Base-by-base conservation (phyloP, 2,888 invertebrate genomes). In the Yponomeuta cagnagella region DNA sequence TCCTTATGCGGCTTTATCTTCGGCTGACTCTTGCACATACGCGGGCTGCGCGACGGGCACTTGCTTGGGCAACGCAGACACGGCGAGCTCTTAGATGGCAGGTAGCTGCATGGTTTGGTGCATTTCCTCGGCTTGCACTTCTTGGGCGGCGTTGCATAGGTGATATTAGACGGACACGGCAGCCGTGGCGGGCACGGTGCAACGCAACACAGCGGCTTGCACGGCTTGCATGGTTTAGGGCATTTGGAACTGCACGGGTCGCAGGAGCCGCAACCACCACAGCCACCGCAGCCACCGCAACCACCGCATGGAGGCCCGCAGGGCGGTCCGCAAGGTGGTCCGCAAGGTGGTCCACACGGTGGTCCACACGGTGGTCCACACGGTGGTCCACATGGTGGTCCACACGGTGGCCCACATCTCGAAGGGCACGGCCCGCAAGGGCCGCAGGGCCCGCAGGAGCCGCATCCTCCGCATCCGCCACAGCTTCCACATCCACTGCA, bases 1-100 rank as follows among this genome's bases (percentile, higher is more conserved):
- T 83, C 86, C 48, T 77, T 80, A 73, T 86, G 86, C 10, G 82
- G 52, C 76, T 75, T 84, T 23, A 89, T 85, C 75, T 80, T 84
- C 2, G 87, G 87, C 71, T 83, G 85, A 70, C 88, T 86, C 69
- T 82, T 79, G 68, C 74, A 72, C 74, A 75, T 85, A 69, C 86
- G 84, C 37, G 79, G 74, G 64, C 78, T 85, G 15, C 48, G 82
- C 33, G 87, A 84, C 2, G 85, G 84, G 15, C 52, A 58, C 52
- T 58, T 58, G 52, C 15, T 15, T 15, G 52, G 52, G 73, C 90
- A 90, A 3, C 82, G 85, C 58, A 87, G 70, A 70, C 90, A 89
- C 9, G 87, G 88, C 9, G 84, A 80, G 74, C 85, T 86, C 72
- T 75, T 80, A 74, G 87, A 88, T 8, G 52, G 52, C 52, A 58